Evolutionary conservation across 30 jellyfish, hydroid and myxozoan genomes (phyloP), one percentile per base, ranked within the genome.

Genomic region (Nemopilema nomurai): DNA sequence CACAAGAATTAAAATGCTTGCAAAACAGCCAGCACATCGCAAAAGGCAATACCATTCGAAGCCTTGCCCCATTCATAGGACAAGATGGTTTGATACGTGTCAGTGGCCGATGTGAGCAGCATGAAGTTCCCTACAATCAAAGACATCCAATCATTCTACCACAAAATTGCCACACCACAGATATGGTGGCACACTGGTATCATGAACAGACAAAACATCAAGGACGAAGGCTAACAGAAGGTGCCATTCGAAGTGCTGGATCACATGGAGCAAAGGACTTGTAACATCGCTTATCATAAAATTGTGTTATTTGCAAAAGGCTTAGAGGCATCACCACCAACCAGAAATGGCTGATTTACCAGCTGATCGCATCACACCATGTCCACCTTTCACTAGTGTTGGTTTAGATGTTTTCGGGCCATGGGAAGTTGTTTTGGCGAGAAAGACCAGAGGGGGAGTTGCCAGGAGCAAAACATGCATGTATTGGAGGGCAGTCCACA

Each of bases 281-380:
- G 86, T 67, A 28, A 32, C 79, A 25, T 18, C 78, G 41, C 41
- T 77, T 50, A 67, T 86, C n/a, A n/a, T 25, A 50, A n/a, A 66
- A 86, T 21, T 86, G 91, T 67, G 86, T 67, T n/a, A 74, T 51
- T 21, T 86, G 95, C 82, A 77, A 52, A 65, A 49, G 57, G 50
- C 62, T 76, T 28, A 33, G 85, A 51, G 88, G 90, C 28, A 20
- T 22, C 29, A 26, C 91, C 23, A 29, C 27, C 82, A 49, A 62
- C 17, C 95, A 77, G 62, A 76, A 80, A 86, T 86, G 95, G 79
- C 87, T 49, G 91, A 86, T 76, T 80, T 86, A 31, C 94, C 91
- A 13, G 85, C 71, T 53, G 94, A 85, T 29, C 76, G 92, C 26
- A 32, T 62, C 69, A 64, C 75, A 27, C 79, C 73, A 22, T 71